Conservation (phyloP, 2,113 vertebrate species). For the Capricornis sumatraensis region DNA sequence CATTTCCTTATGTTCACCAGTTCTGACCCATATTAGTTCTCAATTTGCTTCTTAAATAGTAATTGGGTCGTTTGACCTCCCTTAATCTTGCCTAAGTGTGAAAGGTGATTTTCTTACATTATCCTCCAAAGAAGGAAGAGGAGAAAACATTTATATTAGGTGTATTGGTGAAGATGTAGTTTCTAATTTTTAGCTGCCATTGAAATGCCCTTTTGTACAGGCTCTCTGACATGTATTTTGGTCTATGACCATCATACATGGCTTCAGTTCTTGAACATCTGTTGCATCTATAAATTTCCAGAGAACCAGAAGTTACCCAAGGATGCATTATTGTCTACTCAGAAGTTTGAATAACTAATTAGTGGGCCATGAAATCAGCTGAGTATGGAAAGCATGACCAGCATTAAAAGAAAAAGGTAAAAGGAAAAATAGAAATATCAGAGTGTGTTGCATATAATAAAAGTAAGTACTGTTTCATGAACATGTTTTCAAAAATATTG, state of each 20-base stretch:
- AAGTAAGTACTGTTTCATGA: background rate
- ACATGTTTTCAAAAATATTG: background rate
- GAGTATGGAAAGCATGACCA: background rate
- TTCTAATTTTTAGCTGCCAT: background rate
- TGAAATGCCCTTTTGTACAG: background rate
- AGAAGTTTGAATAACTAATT: background rate
- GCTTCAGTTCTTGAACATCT: background rate
- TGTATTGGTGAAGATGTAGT: background rate
- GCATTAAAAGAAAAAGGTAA: background rate
- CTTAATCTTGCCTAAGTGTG: background rate
- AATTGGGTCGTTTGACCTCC: background rate
- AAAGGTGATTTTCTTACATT: background rate
- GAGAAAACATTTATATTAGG: background rate
- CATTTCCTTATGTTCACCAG: background rate
- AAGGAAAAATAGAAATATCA: background rate
- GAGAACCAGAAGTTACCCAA: background rate
- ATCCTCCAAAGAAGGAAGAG: background rate
- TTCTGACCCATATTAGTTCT: background rate
- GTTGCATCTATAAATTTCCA: background rate
- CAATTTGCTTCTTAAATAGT: background rate
- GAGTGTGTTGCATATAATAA: background rate
- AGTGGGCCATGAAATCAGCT: background rate
- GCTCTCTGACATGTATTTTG: background rate
- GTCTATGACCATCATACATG: fast-evolving
- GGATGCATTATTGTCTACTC: background rate